Base-by-base conservation (phyloP, 2,113 vertebrate species). In the Dolichallabes microphthalmus region DNA sequence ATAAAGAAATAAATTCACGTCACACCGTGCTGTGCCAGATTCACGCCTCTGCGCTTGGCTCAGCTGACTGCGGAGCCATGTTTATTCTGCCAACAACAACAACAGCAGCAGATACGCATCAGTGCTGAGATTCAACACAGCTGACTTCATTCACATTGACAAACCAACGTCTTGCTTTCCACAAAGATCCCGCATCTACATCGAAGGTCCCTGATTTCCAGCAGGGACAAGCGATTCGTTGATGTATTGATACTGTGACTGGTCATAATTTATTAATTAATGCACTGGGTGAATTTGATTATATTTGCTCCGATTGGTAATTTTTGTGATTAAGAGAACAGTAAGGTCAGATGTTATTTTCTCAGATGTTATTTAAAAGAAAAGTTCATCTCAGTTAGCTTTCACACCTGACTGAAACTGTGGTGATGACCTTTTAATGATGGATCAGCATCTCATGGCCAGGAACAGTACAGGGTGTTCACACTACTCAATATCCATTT, bases 1-100 rank as follows among this genome's bases (percentile, higher is more conserved):
- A 45, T 45, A 45, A 45, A 45, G 45, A 45, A 45, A 45, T 45
- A 45, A 45, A 45, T 45, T 45, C 45, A 60, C 85, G 68, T 55
- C 79, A 79, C 52, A 30, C 84, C 55, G 9, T 0, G 15, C 86
- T 0, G 4, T 82, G 82, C 79, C 50, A 69, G 85, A 64, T 86
- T 89, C 80, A 84, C 82, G 83, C 87, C 64, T 57, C 77, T 84
- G 74, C 80, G 82, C 73, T 82, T 88, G 85, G 83, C 85, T 81
- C 52, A 69, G 84, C 52, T 19, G 5, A 61, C 76, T 19, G 55
- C 71, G 77, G 71, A 84, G 71, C 55, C n/a, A 53, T 15, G 45
- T 25, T 78, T 8, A 30, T 61, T 81, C 87, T 45, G 13, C 11
- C 19, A 73, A 68, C 57, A 69, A 80, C 80, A 73, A 82, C 79